These are phyloP conservation scores for Siniperca knerii DNA, from an alignment of 2,113 vertebrate genomes.

Conservation along the genomic window DNA sequence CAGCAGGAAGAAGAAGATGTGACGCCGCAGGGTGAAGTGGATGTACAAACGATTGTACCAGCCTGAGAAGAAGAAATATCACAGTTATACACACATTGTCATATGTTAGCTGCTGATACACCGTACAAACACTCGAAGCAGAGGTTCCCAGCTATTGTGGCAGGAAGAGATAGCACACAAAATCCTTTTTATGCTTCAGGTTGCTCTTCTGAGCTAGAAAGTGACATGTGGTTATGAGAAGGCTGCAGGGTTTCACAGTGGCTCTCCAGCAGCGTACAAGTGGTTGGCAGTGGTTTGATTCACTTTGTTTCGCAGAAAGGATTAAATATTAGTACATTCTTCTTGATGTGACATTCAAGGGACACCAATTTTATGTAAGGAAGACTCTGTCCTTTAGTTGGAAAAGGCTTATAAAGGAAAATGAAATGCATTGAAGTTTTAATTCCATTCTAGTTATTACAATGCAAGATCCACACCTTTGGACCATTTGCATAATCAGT, in stretches of 20 bases:
- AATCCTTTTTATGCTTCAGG: constrained; percentile 61
- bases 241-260: constrained; percentile 38
- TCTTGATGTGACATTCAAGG: constrained; percentile 39
- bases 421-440: constrained; percentile 26
- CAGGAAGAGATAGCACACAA: constrained; percentile 44
- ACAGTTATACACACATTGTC: constrained; percentile 36
- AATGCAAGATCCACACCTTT: background rate
- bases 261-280: constrained; percentile 44
- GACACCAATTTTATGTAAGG: background rate
- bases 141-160: constrained; percentile 51
- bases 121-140: constrained; percentile 27
- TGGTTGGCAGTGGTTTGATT: constrained; percentile 38
- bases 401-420: constrained; percentile 25
- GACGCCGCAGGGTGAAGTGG: constrained; percentile 92
- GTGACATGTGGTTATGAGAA: constrained; percentile 34
- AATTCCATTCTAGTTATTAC: constrained; percentile 11
- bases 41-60: constrained; percentile 96
- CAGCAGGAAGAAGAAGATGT: constrained; percentile 95
- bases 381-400: constrained; percentile 6
- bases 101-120: constrained; percentile 20
- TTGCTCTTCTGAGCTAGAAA: constrained; percentile 28
- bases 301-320: constrained; percentile 31
- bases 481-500: constrained; percentile 34
- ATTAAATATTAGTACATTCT: constrained; percentile 43
- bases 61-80: constrained; percentile 80